Evolutionary conservation across 2,797 vertebrate genomes (phyloP).

Genomic region (Pampus argenteus): DNA sequence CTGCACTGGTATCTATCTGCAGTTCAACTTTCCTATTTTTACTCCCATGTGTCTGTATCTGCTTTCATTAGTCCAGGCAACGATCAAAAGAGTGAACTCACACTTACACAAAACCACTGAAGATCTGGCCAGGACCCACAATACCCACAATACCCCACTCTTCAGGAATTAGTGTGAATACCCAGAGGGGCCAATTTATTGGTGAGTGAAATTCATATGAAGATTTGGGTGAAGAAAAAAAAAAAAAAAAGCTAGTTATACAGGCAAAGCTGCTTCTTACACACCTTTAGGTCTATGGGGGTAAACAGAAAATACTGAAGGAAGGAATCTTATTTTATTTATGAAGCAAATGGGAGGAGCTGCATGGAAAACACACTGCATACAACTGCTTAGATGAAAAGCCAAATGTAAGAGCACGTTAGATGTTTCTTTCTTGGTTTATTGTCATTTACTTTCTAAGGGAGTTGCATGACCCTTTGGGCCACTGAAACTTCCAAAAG

Average conservation of each 20-base stretch:
- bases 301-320: conserved; percentile 40
- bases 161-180: conserved; percentile 78
- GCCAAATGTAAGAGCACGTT: neutral
- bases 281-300: conserved; percentile 63
- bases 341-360: conserved; percentile 13
- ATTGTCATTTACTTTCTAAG: neutral
- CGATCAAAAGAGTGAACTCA: conserved; percentile 75
- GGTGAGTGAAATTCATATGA: conserved; percentile 81
- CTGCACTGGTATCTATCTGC: conserved; percentile 39
- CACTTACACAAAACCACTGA: conserved; percentile 65
- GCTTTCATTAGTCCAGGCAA: conserved; percentile 75
- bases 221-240: conserved; percentile 70
- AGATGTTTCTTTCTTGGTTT: neutral
- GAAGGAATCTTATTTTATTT: conserved; percentile 19
- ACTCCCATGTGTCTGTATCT: conserved; percentile 64
- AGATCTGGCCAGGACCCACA: conserved; percentile 66
- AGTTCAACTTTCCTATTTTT: conserved; percentile 37
- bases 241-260: conserved; percentile 36
- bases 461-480: neutral
- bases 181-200: conserved; percentile 87
- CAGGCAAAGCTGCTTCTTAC: conserved; percentile 45
- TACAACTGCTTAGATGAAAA: neutral
- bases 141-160: conserved; percentile 68
- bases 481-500: conserved; percentile 4
- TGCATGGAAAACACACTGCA: neutral